Conservation (phyloP, 2,888 invertebrate species). For the Griposia aprilina region DNA sequence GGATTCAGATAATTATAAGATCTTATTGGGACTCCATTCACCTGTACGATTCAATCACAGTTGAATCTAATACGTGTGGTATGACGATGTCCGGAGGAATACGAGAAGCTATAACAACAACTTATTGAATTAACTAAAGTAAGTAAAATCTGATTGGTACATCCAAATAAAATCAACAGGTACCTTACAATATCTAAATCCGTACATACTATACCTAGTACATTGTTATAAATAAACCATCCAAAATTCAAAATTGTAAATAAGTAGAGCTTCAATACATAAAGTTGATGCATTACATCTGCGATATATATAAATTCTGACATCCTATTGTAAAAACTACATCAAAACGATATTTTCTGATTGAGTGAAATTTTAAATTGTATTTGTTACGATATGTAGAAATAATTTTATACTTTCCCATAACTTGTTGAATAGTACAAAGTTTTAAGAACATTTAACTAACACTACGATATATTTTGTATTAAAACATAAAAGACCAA, state of each 20-base stretch:
- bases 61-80: conserved; percentile 84
- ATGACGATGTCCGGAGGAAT: conserved; percentile 69
- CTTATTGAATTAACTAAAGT: conserved; percentile 53
- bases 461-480: conserved; percentile 85
- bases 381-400: conserved; percentile 70
- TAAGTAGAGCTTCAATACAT: conserved; percentile 44
- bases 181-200: conserved; percentile 44
- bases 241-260: conserved; percentile 72
- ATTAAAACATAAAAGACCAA: conserved; percentile 90
- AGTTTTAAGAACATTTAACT: conserved; percentile 81
- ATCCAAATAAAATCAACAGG: conserved; percentile 26
- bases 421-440: conserved; percentile 80
- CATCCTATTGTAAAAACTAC: conserved; percentile 63
- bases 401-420: conserved; percentile 72
- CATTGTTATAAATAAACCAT: conserved; percentile 56
- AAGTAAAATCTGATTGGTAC: conserved; percentile 50
- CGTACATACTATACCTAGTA: conserved; percentile 38
- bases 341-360: conserved; percentile 42
- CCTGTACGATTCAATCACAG: conserved; percentile 81
- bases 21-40: conserved; percentile 77
- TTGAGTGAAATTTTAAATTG: conserved; percentile 59
- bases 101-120: conserved; percentile 55
- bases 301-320: conserved; percentile 30
- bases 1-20: conserved; percentile 78
- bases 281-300: conserved; percentile 51